Base-by-base conservation (phyloP, 2,113 vertebrate species). In the Periophthalmus modestus region DNA sequence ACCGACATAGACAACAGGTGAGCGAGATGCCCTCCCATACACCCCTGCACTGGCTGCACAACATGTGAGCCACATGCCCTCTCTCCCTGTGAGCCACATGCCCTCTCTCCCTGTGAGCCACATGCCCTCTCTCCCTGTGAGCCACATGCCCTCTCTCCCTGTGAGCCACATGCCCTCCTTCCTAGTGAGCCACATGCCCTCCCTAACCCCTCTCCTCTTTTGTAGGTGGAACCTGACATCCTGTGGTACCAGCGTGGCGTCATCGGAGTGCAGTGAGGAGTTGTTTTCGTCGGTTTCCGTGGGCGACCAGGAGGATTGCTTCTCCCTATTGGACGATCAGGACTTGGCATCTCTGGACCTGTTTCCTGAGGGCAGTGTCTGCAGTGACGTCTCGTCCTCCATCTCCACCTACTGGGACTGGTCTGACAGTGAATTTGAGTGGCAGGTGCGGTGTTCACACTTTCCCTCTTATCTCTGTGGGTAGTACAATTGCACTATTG, bases 341-440 rank as follows among this genome's bases (percentile, higher is more conserved):
- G 98, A 99, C 68, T 94, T 99, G 72, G 96, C 96, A 5, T 98
- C 98, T 62, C 96, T 98, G 78, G 97, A 99, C 88, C 87, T 99
- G 72, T 99, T 99, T 89, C 97, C 97, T 0, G 98, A 99, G 81
- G 98, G 97, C 3, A 99, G 97, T 1, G 98, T 99, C 58, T 99
- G 97, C 93, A 99, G 98, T 19, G 98, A 99, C 67, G 97, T 99
- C 21, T 99, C 98, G 1, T 99, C 98, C n/a, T 98, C 97, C 28
- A 98, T 99, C 87, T 98, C 96, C 89, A 99, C 97, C 0, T 99
- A 99, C 70, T 99, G 97, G 97, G 98, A 99, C 88, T 99, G 98
- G 98, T 99, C 98, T 13, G 98, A 99, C 91, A 98, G 97, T 0
- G 98, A 99, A 83, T 99, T 99, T 93, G 98, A 99, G 84, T 99